phyloP scores from a whole-genome alignment of 2,113 vertebrate species.

The Tupaia tana region DNA sequence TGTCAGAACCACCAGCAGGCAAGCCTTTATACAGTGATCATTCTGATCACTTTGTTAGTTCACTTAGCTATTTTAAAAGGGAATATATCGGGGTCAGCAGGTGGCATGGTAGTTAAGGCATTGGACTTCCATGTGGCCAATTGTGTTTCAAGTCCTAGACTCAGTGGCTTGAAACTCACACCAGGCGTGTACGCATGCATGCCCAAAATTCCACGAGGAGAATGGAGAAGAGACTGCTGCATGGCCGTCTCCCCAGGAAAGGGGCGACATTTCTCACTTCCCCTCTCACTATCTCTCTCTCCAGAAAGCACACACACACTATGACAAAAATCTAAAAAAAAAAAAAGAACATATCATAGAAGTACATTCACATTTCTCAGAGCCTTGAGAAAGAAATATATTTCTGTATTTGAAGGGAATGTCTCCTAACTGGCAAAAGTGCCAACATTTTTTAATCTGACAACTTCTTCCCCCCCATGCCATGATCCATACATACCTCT shows the following conservation, averaged over 20 bases:
- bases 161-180: too few relatives aligned
- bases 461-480: neutral
- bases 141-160: too few relatives aligned
- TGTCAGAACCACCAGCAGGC: neutral
- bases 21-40: neutral
- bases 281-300: too few relatives aligned
- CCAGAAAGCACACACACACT: too few relatives aligned
- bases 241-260: too few relatives aligned
- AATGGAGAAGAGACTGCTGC: too few relatives aligned
- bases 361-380: neutral
- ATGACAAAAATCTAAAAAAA: too few relatives aligned
- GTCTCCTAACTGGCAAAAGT: neutral
- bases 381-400: constrained; percentile 52
- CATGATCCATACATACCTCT: neutral
- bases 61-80: constrained; percentile 13
- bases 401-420: constrained; percentile 36
- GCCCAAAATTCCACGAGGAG: too few relatives aligned
- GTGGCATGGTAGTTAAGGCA: too few relatives aligned
- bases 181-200: too few relatives aligned
- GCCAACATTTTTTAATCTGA: neutral
- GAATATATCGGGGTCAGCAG: neutral
- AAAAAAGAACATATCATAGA: neutral
- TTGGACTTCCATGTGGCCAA: too few relatives aligned
- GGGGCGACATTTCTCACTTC: too few relatives aligned
- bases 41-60: neutral